A percentile compares a stretch with the other conserved stretches of the same genome.
phyloP scores from a whole-genome alignment of 2,888 invertebrate genomes.

The Apamea monoglypha region DNA sequence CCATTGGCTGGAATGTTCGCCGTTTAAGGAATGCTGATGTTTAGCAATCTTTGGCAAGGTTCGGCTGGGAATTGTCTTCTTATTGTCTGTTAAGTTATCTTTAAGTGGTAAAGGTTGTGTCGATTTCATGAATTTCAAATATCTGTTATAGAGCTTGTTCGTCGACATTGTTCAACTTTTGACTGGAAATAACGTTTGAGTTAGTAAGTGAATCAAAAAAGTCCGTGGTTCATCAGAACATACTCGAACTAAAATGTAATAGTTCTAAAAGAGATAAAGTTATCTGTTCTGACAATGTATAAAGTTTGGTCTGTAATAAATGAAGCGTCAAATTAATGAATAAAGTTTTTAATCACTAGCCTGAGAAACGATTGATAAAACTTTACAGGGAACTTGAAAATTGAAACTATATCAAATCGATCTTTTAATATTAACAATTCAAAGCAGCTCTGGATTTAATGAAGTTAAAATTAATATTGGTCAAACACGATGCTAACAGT shows the following conservation, averaged over 20 bases:
- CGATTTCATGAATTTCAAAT: slow-evolving; percentile 44
- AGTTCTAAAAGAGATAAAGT: not conserved
- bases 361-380: not conserved
- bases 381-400: slow-evolving; percentile 1
- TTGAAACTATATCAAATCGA: slow-evolving; percentile 3
- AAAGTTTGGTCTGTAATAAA: slow-evolving; percentile 3
- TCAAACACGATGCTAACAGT: not conserved
- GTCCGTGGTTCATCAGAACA: not conserved
- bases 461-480: not conserved
- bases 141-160: slow-evolving; percentile 12
- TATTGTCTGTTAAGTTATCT: slow-evolving; percentile 35
- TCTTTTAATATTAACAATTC: not conserved
- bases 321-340: slow-evolving; percentile 11
- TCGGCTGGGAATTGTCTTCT: slow-evolving; percentile 47
- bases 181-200: not conserved
- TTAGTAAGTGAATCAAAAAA: not conserved
- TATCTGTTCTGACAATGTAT: not conserved
- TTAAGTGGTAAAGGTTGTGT: slow-evolving; percentile 40
- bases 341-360: not conserved
- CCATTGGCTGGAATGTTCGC: slow-evolving; percentile 46
- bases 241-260: not conserved
- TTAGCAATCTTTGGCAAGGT: slow-evolving; percentile 56
- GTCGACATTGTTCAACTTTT: not conserved
- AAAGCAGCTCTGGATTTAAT: not conserved
- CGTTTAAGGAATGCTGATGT: slow-evolving; percentile 58